These are phyloP conservation scores for Reticulitermes speratus DNA, from an alignment of 1,140 invertebrate species.

Conservation along the genomic window DNA sequence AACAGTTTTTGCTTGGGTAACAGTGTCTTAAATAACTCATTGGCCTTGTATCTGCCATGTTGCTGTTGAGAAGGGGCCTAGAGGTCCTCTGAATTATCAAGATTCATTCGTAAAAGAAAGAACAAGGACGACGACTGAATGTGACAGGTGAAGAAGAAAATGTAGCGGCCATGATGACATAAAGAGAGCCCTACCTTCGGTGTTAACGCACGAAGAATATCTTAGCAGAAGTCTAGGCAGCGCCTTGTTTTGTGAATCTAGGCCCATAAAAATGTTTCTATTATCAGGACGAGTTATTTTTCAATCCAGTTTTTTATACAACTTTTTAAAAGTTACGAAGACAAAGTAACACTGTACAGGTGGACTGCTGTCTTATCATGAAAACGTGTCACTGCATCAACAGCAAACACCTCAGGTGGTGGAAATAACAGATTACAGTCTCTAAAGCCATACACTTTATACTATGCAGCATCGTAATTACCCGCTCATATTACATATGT, in stretches of 20 bases:
- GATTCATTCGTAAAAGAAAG: not conserved
- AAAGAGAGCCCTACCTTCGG: not conserved
- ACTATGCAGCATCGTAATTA: not conserved
- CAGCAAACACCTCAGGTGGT: not conserved
- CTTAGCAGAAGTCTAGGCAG: not conserved
- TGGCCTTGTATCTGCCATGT: conserved; percentile 3
- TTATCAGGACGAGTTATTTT: not conserved
- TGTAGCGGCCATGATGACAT: not conserved
- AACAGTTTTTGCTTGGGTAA: not conserved
- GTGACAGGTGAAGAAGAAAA: not conserved
- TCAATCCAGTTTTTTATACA: not conserved
- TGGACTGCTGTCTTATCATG: not conserved
- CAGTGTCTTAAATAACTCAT: conserved; percentile 1
- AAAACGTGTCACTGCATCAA: not conserved
- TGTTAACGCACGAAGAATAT: too few species aligned
- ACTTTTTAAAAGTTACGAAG: not conserved
- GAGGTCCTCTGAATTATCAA: not conserved
- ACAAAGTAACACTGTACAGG: not conserved
- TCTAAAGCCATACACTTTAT: not conserved
- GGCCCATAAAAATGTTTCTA: not conserved
- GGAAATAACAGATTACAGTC: not conserved
- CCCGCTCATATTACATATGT: too few species aligned
- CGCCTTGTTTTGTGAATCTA: not conserved
- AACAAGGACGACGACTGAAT: not conserved
- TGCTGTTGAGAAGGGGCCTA: not conserved